Evolutionary conservation across 2,888 invertebrate genomes (phyloP).

Genomic region (Cephus spinipes): DNA sequence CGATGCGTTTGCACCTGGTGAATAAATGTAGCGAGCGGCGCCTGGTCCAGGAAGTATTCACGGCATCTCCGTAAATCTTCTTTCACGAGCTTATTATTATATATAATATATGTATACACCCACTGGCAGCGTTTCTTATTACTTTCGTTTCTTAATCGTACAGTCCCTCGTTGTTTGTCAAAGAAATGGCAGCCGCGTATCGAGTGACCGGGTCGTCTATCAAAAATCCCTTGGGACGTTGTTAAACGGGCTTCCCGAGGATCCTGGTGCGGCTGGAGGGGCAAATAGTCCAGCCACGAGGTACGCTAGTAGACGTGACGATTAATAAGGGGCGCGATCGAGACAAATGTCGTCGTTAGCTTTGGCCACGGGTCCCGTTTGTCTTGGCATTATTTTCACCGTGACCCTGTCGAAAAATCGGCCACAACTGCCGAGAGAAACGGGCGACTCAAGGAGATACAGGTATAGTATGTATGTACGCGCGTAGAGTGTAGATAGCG

Average conservation of each 20-base stretch:
- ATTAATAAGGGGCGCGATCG: constrained; percentile 6
- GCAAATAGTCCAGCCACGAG: neutral
- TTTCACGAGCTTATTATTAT: neutral
- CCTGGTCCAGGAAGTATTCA: neutral
- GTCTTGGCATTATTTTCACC: neutral
- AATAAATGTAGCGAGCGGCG: neutral
- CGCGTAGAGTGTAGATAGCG: neutral
- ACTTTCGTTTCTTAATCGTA: neutral
- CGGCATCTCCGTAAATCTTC: neutral
- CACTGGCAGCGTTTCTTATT: neutral
- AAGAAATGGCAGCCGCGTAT: neutral
- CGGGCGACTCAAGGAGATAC: neutral
- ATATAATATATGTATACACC: neutral
- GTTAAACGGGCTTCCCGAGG: neutral
- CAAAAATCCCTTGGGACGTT: neutral
- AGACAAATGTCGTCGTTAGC: constrained; percentile 4
- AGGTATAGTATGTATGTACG: neutral
- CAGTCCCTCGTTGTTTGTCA: neutral
- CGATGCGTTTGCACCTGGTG: neutral
- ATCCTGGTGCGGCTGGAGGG: neutral
- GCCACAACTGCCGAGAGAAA: neutral
- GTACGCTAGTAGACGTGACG: neutral
- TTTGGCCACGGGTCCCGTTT: neutral
- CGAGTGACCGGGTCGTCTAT: neutral
- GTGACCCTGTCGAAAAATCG: neutral